Evolutionary conservation across 1,140 invertebrate genomes (phyloP), one percentile per base, ranked within the genome.

Genomic region (Riptortus pedestris): DNA sequence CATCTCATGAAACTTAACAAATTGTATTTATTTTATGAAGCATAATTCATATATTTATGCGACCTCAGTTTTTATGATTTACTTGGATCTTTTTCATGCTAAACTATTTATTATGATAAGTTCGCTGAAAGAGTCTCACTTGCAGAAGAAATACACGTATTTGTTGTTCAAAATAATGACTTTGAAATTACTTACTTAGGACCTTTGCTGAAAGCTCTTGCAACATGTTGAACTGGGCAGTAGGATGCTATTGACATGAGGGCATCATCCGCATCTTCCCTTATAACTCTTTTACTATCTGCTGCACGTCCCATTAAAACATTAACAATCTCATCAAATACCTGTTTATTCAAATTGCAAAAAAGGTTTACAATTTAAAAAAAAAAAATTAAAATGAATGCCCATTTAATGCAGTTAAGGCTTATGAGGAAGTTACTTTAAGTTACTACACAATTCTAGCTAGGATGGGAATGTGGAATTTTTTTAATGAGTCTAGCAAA

Each of bases 181-280:
- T 7, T 55, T 27, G 22, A 55, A 9, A 12, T n/a, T 1, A 52
- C 4, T 52, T 24, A 55, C 51, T 24, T 55, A 24, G 24, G 14
- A 24, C 22, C 24, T 27, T 26, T 55, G 24, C 14, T 24, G 24
- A 55, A 18, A 55, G 51, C 51, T 27, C 51, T 55, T 26, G 51
- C 24, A 11, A 55, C 22, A 55, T 55, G 51, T 14, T 55, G 51
- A 24, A 55, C 26, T 24, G 51, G 51, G 1, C 18, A 24, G 51
- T 55, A 55, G 2, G 51, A 18, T 2, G 51, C 22, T 27, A 55
- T 55, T 9, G 26, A 16, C 16, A 14, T 24, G 2, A 55, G 24
- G 22, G 51, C 51, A 24, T 55, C 51, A 27, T 55, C 51, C 16
- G 51, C 51, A 12, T 55, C 51, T 9, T 55, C 51, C 26, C 51